These are phyloP conservation scores for Blera fallax DNA, from an alignment of 2,888 invertebrate genomes.

Conservation along the genomic window DNA sequence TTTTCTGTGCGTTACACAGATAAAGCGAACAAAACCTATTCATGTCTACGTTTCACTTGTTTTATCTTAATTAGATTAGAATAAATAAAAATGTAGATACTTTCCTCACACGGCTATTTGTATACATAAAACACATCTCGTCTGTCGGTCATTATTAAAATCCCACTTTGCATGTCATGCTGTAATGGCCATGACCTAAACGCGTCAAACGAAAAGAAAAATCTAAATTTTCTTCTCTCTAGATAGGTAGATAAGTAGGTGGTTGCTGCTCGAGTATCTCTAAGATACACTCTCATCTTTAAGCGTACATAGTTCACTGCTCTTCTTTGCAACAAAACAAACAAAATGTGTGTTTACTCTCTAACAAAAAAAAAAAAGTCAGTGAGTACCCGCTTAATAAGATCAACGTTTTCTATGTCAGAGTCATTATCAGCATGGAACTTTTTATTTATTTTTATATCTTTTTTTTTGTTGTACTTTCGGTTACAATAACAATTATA, in stretches of 20 bases:
- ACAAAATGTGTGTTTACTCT: slow-evolving; percentile 35
- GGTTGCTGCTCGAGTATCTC: slow-evolving; percentile 14
- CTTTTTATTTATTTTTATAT: slow-evolving; percentile 1
- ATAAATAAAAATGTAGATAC: slow-evolving; percentile 46
- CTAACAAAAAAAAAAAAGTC: slow-evolving; percentile 35
- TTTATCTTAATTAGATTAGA: slow-evolving; percentile 55
- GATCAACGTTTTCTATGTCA: slow-evolving; percentile 71
- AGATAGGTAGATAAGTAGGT: neutral
- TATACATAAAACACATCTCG: neutral
- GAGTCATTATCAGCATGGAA: slow-evolving; percentile 61
- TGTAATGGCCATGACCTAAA: slow-evolving; percentile 66
- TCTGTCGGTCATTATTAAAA: neutral
- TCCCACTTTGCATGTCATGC: slow-evolving; percentile 61
- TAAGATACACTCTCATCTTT: slow-evolving; percentile 40
- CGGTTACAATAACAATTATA: slow-evolving; percentile 49
- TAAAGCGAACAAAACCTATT: slow-evolving; percentile 2
- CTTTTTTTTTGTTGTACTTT: slow-evolving; percentile 39
- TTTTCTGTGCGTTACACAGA: neutral
- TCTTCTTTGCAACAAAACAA: slow-evolving; percentile 7
- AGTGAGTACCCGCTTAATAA: slow-evolving; percentile 51
- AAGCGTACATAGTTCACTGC: slow-evolving; percentile 59
- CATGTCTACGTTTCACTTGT: slow-evolving; percentile 29
- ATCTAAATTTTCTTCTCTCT: slow-evolving; percentile 11
- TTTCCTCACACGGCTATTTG: slow-evolving; percentile 52
- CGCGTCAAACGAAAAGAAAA: slow-evolving; percentile 32